Percentiles rank a stretch among this genome's conserved stretches.
phyloP scores from a whole-genome alignment of 1,140 invertebrate species.

The Drosophila nebulosa region DNA sequence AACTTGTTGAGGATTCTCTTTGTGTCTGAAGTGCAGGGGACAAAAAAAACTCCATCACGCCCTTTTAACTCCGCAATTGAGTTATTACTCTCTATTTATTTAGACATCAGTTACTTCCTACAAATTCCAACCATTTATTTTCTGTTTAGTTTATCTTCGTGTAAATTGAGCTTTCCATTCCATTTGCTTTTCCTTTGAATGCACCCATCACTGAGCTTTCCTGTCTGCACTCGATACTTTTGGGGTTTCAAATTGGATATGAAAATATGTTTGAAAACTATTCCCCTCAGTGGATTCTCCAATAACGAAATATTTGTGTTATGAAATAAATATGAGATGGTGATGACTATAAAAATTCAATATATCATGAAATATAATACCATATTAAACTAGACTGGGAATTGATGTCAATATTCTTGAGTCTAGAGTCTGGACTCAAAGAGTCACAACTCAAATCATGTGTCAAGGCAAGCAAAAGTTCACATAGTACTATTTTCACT shows the following conservation, averaged over 20 bases:
- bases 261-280: too few relatives aligned
- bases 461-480: too few relatives aligned
- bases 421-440: too few relatives aligned
- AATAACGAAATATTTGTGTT: constrained; percentile 50
- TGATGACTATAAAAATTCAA: not conserved
- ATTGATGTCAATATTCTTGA: not conserved
- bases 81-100: constrained; percentile 9
- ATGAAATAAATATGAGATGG: constrained; percentile 31
- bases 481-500: too few relatives aligned
- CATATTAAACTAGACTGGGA: not conserved
- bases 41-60: not conserved
- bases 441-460: too few relatives aligned
- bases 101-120: constrained; percentile 10
- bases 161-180: not conserved
- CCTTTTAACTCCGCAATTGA: constrained; percentile 4
- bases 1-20: constrained; percentile 8
- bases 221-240: not conserved
- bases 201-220: not conserved
- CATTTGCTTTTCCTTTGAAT: not conserved
- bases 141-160: not conserved
- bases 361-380: not conserved
- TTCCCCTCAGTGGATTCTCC: constrained; percentile 3
- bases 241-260: not conserved
- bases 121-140: constrained; percentile 1
- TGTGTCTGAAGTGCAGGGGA: not conserved